Conservation (phyloP, 2,113 vertebrate species). For the Cervus canadensis region DNA sequence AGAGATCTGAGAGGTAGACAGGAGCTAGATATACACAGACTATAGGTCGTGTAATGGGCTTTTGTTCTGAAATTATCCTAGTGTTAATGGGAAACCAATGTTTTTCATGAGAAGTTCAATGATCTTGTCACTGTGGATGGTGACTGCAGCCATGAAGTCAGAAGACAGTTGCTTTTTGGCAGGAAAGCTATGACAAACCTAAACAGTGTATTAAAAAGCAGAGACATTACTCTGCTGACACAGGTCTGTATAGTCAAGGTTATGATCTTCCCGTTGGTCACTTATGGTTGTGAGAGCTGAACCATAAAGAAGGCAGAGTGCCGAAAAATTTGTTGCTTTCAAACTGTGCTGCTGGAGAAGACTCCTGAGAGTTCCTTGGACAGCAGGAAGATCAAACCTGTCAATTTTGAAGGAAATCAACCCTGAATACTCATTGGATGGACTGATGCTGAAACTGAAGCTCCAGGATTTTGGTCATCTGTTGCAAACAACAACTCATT, state of each 20-base stretch:
- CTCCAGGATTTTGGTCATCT: not conserved
- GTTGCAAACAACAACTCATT: not conserved
- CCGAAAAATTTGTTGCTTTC: not conserved
- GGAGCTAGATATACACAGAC: not conserved
- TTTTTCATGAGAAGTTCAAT: not conserved
- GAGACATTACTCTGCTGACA: not conserved
- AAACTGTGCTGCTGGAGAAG: not conserved
- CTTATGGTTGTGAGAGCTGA: not conserved
- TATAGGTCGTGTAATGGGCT: not conserved
- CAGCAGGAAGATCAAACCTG: not conserved
- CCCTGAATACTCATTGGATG: not conserved
- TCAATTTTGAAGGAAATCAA: not conserved
- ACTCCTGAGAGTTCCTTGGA: not conserved
- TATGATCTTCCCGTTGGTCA: not conserved
- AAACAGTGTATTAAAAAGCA: not conserved
- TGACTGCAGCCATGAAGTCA: not conserved
- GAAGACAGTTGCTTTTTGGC: not conserved
- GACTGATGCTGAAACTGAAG: not conserved
- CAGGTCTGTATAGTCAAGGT: not conserved
- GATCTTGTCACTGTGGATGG: not conserved
- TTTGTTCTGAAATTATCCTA: not conserved
- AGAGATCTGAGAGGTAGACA: not conserved
- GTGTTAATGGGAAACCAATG: not conserved
- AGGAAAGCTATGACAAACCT: not conserved
- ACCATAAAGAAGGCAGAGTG: not conserved